A percentile compares a stretch with the other conserved stretches of the same genome.
These are phyloP conservation scores for Oreotrochilus melanogaster DNA, from an alignment of 2,113 vertebrate species.

Conservation along the genomic window DNA sequence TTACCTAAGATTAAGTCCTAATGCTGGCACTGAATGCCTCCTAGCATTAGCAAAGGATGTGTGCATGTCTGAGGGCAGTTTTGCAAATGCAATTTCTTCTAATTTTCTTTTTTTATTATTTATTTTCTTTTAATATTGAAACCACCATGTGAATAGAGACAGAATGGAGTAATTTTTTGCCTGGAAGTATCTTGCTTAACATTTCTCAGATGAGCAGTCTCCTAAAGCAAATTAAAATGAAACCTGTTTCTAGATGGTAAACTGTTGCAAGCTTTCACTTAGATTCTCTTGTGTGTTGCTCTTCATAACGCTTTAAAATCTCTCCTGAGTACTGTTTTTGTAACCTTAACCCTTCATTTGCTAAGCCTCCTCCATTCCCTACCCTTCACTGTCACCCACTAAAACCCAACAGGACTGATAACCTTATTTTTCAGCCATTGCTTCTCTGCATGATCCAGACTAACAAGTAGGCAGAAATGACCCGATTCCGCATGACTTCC, in stretches of 20 bases:
- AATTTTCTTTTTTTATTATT: not conserved
- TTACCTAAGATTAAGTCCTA: not conserved
- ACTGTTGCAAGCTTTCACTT: slow-evolving; percentile 31
- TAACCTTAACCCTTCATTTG: slow-evolving; percentile 31
- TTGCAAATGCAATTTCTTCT: slow-evolving; percentile 3
- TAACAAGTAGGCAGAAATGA: slow-evolving; percentile 26
- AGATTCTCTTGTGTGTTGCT: not conserved
- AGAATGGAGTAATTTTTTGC: not conserved
- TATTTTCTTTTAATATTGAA: slow-evolving; percentile 3
- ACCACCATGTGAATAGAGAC: not conserved
- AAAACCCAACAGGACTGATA: not conserved
- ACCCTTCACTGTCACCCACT: not conserved
- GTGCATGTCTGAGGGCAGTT: slow-evolving; percentile 28
- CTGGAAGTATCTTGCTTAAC: slow-evolving; percentile 9
- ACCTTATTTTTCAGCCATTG: slow-evolving; percentile 2
- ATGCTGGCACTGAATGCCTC: not conserved
- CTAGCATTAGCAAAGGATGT: not conserved
- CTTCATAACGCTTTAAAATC: not conserved
- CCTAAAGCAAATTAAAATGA: not conserved
- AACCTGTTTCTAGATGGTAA: slow-evolving; percentile 40
- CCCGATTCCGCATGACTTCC: slow-evolving; percentile 58
- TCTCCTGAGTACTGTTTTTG: not conserved
- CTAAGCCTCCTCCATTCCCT: not conserved
- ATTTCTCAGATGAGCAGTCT: slow-evolving; percentile 57
- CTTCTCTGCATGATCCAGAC: not conserved